Evolutionary conservation across 2,797 vertebrate species (phyloP).

Genomic region (Acanthis flammea): DNA sequence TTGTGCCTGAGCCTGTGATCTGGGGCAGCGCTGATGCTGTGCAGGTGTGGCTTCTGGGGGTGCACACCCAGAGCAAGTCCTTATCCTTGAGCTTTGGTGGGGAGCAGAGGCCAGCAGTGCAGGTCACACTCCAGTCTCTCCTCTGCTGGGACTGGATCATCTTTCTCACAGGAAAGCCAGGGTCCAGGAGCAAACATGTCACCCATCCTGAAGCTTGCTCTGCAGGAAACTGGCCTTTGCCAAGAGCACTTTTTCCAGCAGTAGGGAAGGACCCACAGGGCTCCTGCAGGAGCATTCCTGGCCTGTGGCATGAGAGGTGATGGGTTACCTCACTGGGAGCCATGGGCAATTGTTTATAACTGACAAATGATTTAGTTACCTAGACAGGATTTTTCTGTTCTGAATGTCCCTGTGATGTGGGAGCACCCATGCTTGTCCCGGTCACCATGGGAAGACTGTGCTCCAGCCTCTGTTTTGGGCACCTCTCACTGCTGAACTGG

Average conservation of each 20-base stretch:
- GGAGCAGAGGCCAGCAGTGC: neutral
- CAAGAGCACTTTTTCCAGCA: neutral
- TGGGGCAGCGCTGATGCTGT: neutral
- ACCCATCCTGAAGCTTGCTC: neutral
- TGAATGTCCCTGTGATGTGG: neutral
- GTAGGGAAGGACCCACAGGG: neutral
- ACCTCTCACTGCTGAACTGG: neutral
- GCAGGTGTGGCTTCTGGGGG: neutral
- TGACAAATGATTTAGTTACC: slow-evolving; percentile 5
- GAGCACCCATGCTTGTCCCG: neutral
- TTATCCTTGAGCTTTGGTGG: neutral
- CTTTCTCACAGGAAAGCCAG: neutral
- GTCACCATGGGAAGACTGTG: neutral
- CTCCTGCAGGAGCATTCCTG: fast-evolving
- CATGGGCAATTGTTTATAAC: neutral
- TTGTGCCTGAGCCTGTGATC: neutral
- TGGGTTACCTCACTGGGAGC: neutral
- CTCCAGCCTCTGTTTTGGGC: neutral
- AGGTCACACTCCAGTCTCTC: neutral
- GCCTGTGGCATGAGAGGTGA: fast-evolving
- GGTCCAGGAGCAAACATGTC: neutral
- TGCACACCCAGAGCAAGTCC: neutral
- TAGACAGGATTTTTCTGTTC: neutral
- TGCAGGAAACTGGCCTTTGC: neutral
- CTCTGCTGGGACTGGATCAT: neutral